Evolutionary conservation across 1,140 invertebrate species (phyloP), one percentile per base, ranked within the genome.

Genomic region (Drosophila nannoptera): DNA sequence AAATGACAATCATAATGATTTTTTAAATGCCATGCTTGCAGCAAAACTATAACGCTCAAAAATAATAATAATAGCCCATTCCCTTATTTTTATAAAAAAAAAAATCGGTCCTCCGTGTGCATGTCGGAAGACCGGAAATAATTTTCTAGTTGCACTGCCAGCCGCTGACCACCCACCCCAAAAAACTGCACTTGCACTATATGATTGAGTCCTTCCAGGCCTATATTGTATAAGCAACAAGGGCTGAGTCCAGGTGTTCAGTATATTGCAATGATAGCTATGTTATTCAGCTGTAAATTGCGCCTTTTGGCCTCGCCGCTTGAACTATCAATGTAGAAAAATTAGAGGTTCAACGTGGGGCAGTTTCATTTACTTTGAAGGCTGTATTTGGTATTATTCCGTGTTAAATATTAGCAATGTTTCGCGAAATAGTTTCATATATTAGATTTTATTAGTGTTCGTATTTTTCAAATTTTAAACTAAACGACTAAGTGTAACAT

Each of bases 111-210:
- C 61, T 63, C 61, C 52, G 38, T 63, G 70, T 83, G 81, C 81
- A 81, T 86, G 82, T 86, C 74, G 43, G 77, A 86, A 81, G 77
- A 86, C 81, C 81, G 81, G 81, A 86, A 86, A 86, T 86, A 86
- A 86, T 86, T 86, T 87, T 86, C 81, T 86, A 86, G 81, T 68
- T 72, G 58, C 65, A 69, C 46, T 42, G 32, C 49, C 59, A 55
- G 60, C 1, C 22, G 40, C 45, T 16, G 7, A 52, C 56, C 61
- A 77, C 65, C 67, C 81, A 77, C 81, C 82, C 77, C 52, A 36
- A 52, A 59, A 6, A 77, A 54, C 68, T 77, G 74, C 81, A 86
- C 81, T 86, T 86, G 81, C 65, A 52, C 59, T 43, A 60, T 77
- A 49, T 77, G 74, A 77, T 77, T 74, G 53, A 61, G 48, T 63